A percentile compares a stretch with the other conserved stretches of the same genome.
These are phyloP conservation scores for Galaxea fascicularis DNA, from an alignment of 92 coral and sea anemone species.

Conservation along the genomic window DNA sequence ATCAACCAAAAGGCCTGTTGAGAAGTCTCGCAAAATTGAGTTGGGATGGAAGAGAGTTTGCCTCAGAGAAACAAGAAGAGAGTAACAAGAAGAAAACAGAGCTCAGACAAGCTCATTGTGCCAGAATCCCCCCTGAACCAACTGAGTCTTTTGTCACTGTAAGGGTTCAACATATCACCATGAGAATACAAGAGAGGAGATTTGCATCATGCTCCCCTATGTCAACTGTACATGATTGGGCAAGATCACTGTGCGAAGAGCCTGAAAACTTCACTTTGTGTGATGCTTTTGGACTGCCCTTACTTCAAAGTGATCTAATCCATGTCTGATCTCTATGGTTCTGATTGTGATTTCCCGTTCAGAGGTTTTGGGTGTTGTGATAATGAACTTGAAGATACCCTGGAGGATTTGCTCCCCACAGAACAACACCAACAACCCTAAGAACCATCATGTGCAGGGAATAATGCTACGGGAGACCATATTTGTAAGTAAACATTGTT, in stretches of 20 bases:
- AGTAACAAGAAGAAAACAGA: constrained; percentile 43
- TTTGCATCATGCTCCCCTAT: constrained; percentile 40
- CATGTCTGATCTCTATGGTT: neutral
- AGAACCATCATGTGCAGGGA: neutral
- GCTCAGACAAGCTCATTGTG: constrained; percentile 46
- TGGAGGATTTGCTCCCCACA: neutral
- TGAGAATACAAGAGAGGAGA: constrained; percentile 50
- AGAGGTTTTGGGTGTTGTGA: constrained; percentile 1
- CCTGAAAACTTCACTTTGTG: constrained; percentile 52
- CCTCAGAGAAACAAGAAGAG: neutral
- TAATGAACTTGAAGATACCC: neutral
- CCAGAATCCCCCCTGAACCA: constrained; percentile 58
- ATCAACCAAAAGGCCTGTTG: too few species aligned
- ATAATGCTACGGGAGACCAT: neutral
- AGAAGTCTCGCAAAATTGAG: too few species aligned
- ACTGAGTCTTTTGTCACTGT: constrained; percentile 41
- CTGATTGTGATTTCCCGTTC: neutral
- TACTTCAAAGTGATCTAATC: neutral
- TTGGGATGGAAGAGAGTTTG: constrained; percentile 17
- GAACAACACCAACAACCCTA: neutral
- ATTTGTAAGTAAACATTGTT: neutral
- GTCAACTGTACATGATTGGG: constrained; percentile 72
- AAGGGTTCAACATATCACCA: constrained; percentile 54
- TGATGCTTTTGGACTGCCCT: constrained; percentile 25
- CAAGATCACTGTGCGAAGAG: constrained; percentile 45